phyloP scores from a whole-genome alignment of 2,888 invertebrate species.

The Aphidius colemani region DNA sequence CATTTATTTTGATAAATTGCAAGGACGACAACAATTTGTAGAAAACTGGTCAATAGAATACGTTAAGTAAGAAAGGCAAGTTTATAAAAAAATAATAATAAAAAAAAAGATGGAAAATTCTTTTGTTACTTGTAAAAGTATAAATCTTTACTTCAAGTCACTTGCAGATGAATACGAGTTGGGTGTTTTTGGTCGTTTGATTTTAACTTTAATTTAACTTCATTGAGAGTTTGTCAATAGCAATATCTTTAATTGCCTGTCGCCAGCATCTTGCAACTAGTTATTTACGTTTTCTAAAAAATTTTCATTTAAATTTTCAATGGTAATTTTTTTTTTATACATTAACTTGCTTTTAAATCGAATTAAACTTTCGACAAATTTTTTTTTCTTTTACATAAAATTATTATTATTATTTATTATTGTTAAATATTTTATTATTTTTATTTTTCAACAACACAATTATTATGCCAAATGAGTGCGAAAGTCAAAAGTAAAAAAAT shows the following conservation, averaged over 20 bases:
- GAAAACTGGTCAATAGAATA: constrained; percentile 16
- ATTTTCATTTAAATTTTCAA: too few species aligned
- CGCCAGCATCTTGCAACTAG: constrained; percentile 32
- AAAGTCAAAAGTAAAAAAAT: too few species aligned
- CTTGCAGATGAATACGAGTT: constrained; percentile 17
- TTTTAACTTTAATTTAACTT: constrained; percentile 53
- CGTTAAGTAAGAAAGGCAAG: not conserved
- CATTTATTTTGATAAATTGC: constrained; percentile 9
- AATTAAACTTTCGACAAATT: not conserved
- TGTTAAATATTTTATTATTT: too few species aligned
- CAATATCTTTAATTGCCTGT: constrained; percentile 52
- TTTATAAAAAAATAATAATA: constrained; percentile 3
- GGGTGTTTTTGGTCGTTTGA: constrained; percentile 38
- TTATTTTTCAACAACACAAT: too few species aligned
- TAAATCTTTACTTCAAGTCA: constrained; percentile 29
- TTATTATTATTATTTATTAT: not conserved
- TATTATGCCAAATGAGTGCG: too few species aligned
- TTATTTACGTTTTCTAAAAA: constrained; percentile 7
- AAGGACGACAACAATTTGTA: constrained; percentile 13
- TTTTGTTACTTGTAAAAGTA: constrained; percentile 32
- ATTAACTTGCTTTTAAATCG: not conserved
- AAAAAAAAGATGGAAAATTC: constrained; percentile 19
- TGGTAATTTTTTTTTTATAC: too few species aligned
- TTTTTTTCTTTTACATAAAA: constrained; percentile 28
- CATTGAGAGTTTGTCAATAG: constrained; percentile 53